phyloP scores from a whole-genome alignment of 2,888 invertebrate genomes.

The Orthosia cruda region DNA sequence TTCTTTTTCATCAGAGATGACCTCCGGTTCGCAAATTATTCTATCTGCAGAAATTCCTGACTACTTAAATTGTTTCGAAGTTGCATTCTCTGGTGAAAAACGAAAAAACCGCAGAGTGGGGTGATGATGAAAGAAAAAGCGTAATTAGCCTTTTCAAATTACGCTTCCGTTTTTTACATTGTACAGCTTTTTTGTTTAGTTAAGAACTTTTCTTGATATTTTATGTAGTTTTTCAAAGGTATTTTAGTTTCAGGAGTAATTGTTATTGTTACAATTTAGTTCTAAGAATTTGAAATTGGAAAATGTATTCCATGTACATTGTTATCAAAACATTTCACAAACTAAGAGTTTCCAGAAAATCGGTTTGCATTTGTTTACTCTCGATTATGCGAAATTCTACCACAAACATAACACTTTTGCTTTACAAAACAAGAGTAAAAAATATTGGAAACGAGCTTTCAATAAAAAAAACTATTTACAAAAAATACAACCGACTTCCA shows the following conservation, averaged over 20 bases:
- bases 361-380: background rate
- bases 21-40: too few relatives aligned
- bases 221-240: background rate
- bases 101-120: too few relatives aligned
- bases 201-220: constrained; percentile 3
- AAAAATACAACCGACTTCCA: too few relatives aligned
- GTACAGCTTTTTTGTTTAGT: constrained; percentile 21
- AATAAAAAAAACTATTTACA: too few relatives aligned
- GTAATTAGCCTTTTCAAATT: constrained; percentile 66
- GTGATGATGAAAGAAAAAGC: constrained; percentile 63
- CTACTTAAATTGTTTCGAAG: too few relatives aligned
- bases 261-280: background rate
- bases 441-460: constrained; percentile 1
- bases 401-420: background rate
- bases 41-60: too few relatives aligned
- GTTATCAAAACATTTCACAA: background rate
- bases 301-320: too few relatives aligned
- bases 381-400: too few relatives aligned
- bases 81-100: too few relatives aligned
- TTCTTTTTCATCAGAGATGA: too few relatives aligned
- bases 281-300: background rate
- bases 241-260: background rate
- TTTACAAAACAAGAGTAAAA: background rate
- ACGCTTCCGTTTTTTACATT: constrained; percentile 39
- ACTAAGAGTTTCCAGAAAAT: background rate